Evolutionary conservation across 2,113 vertebrate species (phyloP).

Genomic region (Anser cygnoides): DNA sequence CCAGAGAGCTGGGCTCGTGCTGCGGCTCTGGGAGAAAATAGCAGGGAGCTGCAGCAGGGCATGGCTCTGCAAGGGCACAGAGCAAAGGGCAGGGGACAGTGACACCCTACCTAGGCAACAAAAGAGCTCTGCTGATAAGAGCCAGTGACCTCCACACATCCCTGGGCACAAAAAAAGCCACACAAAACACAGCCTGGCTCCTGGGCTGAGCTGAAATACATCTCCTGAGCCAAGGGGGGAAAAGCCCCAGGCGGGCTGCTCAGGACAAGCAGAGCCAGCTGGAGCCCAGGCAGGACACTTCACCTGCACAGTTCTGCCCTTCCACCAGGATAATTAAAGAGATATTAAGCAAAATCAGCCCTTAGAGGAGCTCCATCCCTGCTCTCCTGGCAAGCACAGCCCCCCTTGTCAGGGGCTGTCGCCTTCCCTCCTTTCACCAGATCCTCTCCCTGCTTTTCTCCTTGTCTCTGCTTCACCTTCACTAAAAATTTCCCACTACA

Average conservation of each 20-base stretch:
- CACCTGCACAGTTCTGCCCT: neutral
- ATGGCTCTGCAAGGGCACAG: rapidly evolving
- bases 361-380: neutral
- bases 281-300: neutral
- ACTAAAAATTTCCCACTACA: neutral
- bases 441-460: neutral
- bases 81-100: no score
- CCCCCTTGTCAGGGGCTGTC: neutral
- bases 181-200: rapidly evolving
- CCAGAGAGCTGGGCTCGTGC: rapidly evolving
- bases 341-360: neutral
- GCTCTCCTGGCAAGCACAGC: neutral
- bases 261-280: neutral
- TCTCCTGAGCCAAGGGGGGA: neutral
- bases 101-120: rapidly evolving
- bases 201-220: neutral
- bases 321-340: neutral
- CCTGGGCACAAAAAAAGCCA: no score
- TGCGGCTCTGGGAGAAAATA: neutral
- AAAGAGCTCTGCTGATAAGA: neutral
- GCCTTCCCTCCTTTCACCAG: neutral
- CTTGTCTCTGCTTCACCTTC: neutral
- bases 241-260: neutral
- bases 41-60: neutral
- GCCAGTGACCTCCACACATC: rapidly evolving